These are phyloP conservation scores for Bufo bufo DNA, from an alignment of 2,113 vertebrate species.

Conservation along the genomic window DNA sequence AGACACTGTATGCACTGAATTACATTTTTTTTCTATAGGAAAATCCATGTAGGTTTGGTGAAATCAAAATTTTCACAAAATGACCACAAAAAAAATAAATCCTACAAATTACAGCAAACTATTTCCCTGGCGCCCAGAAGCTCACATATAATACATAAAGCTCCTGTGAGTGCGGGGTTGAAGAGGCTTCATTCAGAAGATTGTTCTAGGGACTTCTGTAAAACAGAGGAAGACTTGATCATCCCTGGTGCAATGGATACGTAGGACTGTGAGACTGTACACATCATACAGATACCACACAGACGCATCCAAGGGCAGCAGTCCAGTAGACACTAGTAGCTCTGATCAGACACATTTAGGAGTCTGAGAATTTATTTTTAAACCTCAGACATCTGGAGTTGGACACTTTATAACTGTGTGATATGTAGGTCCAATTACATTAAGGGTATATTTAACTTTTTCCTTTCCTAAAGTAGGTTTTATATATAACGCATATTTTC, in stretches of 20 bases:
- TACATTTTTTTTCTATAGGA: not conserved
- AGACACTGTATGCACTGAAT: not conserved
- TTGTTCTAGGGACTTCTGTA: not conserved
- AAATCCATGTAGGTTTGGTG: not conserved
- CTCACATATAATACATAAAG: conserved; percentile 5
- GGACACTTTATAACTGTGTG: not conserved
- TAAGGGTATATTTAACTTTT: too few species aligned
- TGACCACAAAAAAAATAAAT: not conserved
- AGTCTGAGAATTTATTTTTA: not conserved
- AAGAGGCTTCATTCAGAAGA: not conserved
- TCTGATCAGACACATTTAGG: not conserved
- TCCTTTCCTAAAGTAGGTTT: too few species aligned
- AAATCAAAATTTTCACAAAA: not conserved
- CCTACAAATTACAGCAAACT: conserved; percentile 10
- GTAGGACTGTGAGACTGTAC: not conserved
- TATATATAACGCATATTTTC: too few species aligned
- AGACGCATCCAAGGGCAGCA: not conserved
- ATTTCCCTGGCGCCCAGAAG: not conserved
- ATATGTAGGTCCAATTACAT: not conserved
- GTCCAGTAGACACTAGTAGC: not conserved
- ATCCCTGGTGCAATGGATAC: not conserved
- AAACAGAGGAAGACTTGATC: conserved; percentile 29
- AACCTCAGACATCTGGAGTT: not conserved
- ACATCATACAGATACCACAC: not conserved
- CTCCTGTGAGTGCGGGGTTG: not conserved